Evolutionary conservation across 2,888 invertebrate genomes (phyloP), one percentile per base, ranked within the genome.

Genomic region (Diaphora mendica): DNA sequence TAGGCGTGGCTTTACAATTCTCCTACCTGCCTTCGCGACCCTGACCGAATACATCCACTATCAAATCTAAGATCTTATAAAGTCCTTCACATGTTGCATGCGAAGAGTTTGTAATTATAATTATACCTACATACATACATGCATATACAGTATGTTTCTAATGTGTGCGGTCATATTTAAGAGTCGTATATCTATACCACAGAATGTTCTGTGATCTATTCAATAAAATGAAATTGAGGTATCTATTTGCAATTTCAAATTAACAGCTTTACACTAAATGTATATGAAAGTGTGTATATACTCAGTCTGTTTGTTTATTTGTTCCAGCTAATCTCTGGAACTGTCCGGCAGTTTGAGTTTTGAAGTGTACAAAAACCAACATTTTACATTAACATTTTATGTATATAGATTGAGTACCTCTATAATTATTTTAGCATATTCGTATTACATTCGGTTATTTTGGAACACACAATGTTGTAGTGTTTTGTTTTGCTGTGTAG

Each of bases 1-100:
- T 70, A 72, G 84, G 84, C 68, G 82, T 44, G 33, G 67, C 59
- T 59, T 81, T 70, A 72, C 42, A 79, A 82, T 77, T 72, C 64
- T 66, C 48, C 55, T 35, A 73, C 65, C 65, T 73, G 66, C 64
- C 23, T 17, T 20, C 62, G 62, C 39, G 70, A 76, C 83, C 82
- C 78, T 82, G 84, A 74, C 84, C 78, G 64, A 74, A 39, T 77
- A 73, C 48, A 68, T 59, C 51, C 33, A 33, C 68, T 35, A 80
- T 72, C 30, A 33, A 64, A 64, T 67, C 39, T 65, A 9, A 51
- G 51, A 39, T 55, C 9, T 55, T 9, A 11, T 55, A 20, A 55
- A 65, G 48, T 39, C 71, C 71, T 71, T 71, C 71, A 51, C n/a
- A 26, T 35, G 55, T 23, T 39, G 33, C 33, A 64, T 30, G 64